Evolutionary conservation across 2,113 vertebrate species (phyloP), one percentile per base, ranked within the genome.

Genomic region (Trinectes maculatus): DNA sequence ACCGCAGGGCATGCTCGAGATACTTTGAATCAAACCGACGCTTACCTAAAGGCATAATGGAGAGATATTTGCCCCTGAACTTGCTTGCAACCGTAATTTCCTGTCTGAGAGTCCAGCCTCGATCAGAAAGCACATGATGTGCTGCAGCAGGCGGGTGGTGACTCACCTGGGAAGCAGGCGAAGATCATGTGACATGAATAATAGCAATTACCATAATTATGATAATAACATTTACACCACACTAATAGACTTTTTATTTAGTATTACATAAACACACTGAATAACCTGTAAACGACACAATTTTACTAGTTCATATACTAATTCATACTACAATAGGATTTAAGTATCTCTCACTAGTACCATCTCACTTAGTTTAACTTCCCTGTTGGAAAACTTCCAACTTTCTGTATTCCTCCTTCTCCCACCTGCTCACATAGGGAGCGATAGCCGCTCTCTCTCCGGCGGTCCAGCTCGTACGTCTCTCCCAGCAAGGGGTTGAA

Each of bases 11-110:
- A 25, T 36, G 25, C 4, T 29, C 1, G 1, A 12, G 1, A 13
- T 49, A 15, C 16, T 36, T 2, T 1, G 4, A 34, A 2, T 7
- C 0, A 18, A 3, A 16, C 1, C 0, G 6, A 24, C 3, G 28
- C 77, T 94, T 88, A 99, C 97, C 96, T 15, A 99, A 89, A 1
- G 96, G 96, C 96, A 99, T 98, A 63, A 99, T 96, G 59, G 97
- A 98, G 58, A 98, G 93, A 72, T 98, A 99, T 94, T 98, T 98
- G 1, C 96, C 96, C 19, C 96, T 91, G 69, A 99, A 99, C 57
- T 98, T 99, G 95, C 97, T 99, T 89, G 96, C 97, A 76, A 99
- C 96, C 16, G 96, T 95, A 42, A 99, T 99, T 73, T 99, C 96
- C 82, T 98, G 97, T 22, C 93, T 93, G 49, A 98, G 87, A 0